These are phyloP conservation scores for Hydra vulgaris DNA, from an alignment of 30 jellyfish, hydroid and myxozoan genomes.

Conservation along the genomic window DNA sequence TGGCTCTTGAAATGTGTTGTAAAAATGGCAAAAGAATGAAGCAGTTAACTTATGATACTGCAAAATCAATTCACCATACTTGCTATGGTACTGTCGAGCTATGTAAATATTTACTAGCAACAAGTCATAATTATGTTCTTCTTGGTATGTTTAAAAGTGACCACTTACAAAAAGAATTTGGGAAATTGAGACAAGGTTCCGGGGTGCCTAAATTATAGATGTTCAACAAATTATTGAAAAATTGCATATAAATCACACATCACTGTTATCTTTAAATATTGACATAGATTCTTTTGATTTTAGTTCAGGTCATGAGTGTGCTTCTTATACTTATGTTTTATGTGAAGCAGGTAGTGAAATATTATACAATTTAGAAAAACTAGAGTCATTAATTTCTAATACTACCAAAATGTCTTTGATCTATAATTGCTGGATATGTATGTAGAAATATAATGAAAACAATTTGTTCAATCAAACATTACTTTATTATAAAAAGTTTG, in stretches of 20 bases:
- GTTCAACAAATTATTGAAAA: background rate
- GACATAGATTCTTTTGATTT: background rate
- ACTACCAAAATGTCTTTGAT: no score
- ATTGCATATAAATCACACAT: background rate
- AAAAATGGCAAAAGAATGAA: background rate
- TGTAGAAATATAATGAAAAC: no score
- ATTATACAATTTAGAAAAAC: background rate
- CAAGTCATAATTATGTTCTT: background rate
- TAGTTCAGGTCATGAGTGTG: background rate
- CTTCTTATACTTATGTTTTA: background rate
- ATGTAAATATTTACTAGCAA: background rate
- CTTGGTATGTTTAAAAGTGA: background rate
- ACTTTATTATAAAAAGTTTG: no score
- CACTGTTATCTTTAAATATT: background rate
- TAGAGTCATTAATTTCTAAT: background rate
- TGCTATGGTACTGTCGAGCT: background rate
- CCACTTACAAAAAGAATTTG: no score
- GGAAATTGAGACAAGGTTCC: no score
- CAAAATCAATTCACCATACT: background rate
- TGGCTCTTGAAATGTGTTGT: background rate
- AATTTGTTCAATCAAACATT: no score
- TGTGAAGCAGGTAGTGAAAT: background rate
- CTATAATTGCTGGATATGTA: no score
- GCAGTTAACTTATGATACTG: background rate
- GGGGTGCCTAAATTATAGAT: background rate